Base-by-base conservation (phyloP, 2,888 invertebrate species). In the Cheiracanthium punctorium region DNA sequence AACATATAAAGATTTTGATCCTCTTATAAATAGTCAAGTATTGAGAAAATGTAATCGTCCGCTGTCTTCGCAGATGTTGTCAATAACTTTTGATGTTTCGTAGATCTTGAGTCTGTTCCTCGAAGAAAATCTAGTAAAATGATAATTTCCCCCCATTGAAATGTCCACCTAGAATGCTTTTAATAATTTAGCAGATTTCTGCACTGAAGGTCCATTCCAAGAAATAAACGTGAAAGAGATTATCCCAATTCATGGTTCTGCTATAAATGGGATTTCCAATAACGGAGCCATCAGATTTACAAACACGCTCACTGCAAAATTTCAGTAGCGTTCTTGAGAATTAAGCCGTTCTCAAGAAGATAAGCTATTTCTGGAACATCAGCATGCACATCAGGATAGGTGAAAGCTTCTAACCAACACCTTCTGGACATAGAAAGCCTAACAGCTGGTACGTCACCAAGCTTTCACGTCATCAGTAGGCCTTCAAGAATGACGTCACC, bases 161-260 rank as follows among this genome's bases (percentile, higher is more conserved):
- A 29, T 24, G n/a, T 30, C 29, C 14, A 14, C 20, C 20, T 29
- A 33, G 14, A 30, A 69, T 32, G 12, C 69, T 69, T 33, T 69
- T 30, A 69, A 32, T 20, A 69, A 30, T 69, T 69, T 12, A 30
- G 32, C 14, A 32, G 69, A 30, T 30, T 33, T 69, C 5, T 69
- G 69, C 14, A 69, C n/a, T 10, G 69, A 32, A 69, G 69, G 33
- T 32, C 33, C 69, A 69, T 69, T 69, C 69, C 69, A 32, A 17
- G 33, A 69, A 32, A 69, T 69, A 30, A 69, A 32, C n/a, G 12
- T 32, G 17, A 10, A 32, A 30, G 20, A 29, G 69, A 37, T 37
- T 37, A 37, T 17, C 52, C 5, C 4, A 52, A 8, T 52, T 52
- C 14, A 52, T 20, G 24, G 52, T 52, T 52, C 17, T 17, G 52